Percentiles rank a stretch among this genome's conserved stretches.
phyloP scores from a whole-genome alignment of 1,140 invertebrate genomes.

The Linepithema humile region DNA sequence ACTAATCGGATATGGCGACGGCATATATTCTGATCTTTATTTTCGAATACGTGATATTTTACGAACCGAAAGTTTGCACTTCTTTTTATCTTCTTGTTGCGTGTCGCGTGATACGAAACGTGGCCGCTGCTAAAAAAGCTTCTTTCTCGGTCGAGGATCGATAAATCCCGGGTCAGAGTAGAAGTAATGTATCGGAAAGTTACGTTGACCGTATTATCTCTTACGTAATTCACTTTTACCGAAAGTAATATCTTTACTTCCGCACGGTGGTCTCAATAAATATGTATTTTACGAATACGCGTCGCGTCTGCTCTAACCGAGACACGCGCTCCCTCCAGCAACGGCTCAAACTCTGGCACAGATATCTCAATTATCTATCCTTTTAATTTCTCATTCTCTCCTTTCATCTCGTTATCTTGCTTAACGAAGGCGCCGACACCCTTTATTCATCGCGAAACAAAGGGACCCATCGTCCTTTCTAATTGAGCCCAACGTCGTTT shows the following conservation, averaged over 20 bases:
- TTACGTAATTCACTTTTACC: constrained; percentile 36
- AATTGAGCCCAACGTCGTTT: constrained; percentile 45
- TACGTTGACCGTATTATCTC: constrained; percentile 43
- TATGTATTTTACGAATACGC: not conserved
- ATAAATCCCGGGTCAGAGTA: constrained; percentile 20
- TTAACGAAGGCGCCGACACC: constrained; percentile 48
- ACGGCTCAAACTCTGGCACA: not conserved
- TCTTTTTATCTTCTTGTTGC: not conserved
- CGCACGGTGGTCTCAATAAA: not conserved
- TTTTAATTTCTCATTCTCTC: constrained; percentile 42
- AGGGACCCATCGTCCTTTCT: constrained; percentile 33
- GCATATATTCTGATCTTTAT: not conserved
- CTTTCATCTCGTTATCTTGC: constrained; percentile 51
- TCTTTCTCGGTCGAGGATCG: not conserved
- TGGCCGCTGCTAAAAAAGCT: not conserved
- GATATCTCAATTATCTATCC: constrained; percentile 45
- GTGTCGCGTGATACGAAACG: not conserved
- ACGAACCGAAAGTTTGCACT: not conserved
- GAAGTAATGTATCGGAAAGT: constrained; percentile 43
- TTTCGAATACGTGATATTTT: not conserved
- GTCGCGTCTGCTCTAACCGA: not conserved
- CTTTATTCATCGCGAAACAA: constrained; percentile 32
- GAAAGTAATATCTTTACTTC: not conserved
- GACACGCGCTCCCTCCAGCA: not conserved
- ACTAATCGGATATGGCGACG: constrained; percentile 7